Evolutionary conservation across 2,113 vertebrate genomes (phyloP).

Genomic region (Abramis brama): DNA sequence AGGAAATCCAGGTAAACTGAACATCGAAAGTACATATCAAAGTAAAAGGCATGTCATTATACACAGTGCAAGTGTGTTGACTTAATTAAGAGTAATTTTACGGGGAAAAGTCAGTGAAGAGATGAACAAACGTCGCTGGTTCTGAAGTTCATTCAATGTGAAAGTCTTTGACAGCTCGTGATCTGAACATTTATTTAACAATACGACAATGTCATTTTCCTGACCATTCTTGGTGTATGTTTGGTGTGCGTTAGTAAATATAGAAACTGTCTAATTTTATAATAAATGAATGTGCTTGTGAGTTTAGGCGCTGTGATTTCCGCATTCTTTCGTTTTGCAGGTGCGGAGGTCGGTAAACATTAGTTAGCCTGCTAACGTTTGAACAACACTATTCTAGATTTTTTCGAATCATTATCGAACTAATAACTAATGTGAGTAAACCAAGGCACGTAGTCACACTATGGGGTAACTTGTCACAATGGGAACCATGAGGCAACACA

Average conservation of each 20-base stretch:
- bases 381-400: not conserved
- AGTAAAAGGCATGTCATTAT: not conserved
- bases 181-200: not conserved
- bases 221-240: not conserved
- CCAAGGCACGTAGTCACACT: not conserved
- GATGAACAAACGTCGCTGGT: not conserved
- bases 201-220: not conserved
- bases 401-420: not conserved
- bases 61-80: not conserved
- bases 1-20: constrained; percentile 44
- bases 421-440: not conserved
- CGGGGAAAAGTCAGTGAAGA: not conserved
- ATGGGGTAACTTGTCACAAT: not conserved
- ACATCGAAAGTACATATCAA: not conserved
- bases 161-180: not conserved
- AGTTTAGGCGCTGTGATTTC: constrained; percentile 8
- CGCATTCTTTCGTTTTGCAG: constrained; percentile 37
- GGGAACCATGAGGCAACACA: not conserved
- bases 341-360: not conserved
- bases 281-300: not conserved
- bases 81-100: not conserved
- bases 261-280: not conserved
- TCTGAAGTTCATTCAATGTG: not conserved
- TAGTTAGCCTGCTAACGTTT: not conserved
- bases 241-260: not conserved